A percentile compares a stretch with the other conserved stretches of the same genome.
Evolutionary conservation across 2,888 invertebrate species (phyloP).

Genomic region (Clusia tigrina): DNA sequence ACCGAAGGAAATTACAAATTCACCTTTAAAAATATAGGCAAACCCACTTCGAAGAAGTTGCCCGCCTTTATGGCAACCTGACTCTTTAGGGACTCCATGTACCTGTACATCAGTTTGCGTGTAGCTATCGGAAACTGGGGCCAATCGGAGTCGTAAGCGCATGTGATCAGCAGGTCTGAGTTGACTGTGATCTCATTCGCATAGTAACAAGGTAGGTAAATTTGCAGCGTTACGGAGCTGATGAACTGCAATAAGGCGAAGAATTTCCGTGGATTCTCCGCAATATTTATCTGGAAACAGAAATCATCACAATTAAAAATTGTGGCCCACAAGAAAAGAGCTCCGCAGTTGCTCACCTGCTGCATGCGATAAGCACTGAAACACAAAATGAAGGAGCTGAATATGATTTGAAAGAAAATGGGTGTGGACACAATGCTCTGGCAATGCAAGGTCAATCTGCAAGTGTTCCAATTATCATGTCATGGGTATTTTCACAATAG

Average conservation of each 20-base stretch:
- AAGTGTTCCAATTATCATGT: no score
- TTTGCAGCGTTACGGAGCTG: conserved; percentile 50
- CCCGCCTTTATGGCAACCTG: conserved; percentile 49
- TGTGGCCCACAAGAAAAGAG: background rate
- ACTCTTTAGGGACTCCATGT: conserved; percentile 53
- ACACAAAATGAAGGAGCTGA: conserved; percentile 49
- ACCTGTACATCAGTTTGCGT: conserved; percentile 45
- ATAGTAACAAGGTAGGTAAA: conserved; percentile 57
- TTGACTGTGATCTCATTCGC: conserved; percentile 53
- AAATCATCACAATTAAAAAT: background rate
- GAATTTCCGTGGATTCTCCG: conserved; percentile 37
- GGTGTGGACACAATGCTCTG: conserved; percentile 45
- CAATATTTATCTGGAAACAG: conserved; percentile 36
- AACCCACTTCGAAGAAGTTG: conserved; percentile 51
- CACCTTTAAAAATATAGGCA: conserved; percentile 58
- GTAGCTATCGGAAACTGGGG: conserved; percentile 41
- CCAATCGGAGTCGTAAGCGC: conserved; percentile 55
- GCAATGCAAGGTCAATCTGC: conserved; percentile 29
- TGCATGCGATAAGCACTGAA: conserved; percentile 35
- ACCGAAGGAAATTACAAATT: no score
- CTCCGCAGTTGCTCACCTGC: conserved; percentile 26
- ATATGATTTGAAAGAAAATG: conserved; percentile 47
- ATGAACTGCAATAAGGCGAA: conserved; percentile 43
- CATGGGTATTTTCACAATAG: no score
- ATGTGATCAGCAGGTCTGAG: conserved; percentile 42